Evolutionary conservation across 2,888 invertebrate genomes (phyloP).

Genomic region (Carterocephalus palaemon): DNA sequence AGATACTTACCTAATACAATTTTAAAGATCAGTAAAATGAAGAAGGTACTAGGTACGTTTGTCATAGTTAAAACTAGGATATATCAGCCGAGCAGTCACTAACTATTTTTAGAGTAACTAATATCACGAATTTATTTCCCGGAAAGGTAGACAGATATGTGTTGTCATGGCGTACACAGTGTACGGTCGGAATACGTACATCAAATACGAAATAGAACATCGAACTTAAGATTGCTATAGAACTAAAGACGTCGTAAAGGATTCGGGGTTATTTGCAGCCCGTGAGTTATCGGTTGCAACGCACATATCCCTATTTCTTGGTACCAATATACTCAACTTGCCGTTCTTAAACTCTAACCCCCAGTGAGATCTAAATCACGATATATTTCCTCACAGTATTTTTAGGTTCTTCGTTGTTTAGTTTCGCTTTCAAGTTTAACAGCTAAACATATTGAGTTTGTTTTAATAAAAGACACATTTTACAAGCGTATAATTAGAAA

Average conservation of each 20-base stretch:
- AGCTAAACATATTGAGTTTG: too few species aligned
- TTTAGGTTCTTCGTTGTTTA: slow-evolving; percentile 2
- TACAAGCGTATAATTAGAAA: too few species aligned
- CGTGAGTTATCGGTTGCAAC: slow-evolving; percentile 15
- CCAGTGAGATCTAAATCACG: slow-evolving; percentile 7
- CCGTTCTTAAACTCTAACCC: slow-evolving; percentile 6
- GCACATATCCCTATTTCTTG: slow-evolving; percentile 17
- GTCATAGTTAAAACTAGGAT: too few species aligned
- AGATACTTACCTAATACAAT: too few species aligned
- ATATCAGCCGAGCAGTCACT: too few species aligned
- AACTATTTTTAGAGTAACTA: too few species aligned
- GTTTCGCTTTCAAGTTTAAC: background rate
- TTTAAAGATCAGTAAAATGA: too few species aligned
- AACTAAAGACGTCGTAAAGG: slow-evolving; percentile 11
- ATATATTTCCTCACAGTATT: slow-evolving; percentile 5
- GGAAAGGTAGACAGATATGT: too few species aligned
- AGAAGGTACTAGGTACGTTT: too few species aligned
- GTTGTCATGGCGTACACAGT: too few species aligned
- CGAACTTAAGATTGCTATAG: slow-evolving; percentile 11
- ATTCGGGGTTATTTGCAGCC: slow-evolving; percentile 13
- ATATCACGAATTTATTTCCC: too few species aligned
- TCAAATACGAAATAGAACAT: slow-evolving; percentile 2
- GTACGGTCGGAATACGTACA: slow-evolving; percentile 3
- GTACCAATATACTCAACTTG: slow-evolving; percentile 13
- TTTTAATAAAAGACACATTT: too few species aligned